phyloP scores from a whole-genome alignment of 2,888 invertebrate species.

The Helobdella robusta region DNA sequence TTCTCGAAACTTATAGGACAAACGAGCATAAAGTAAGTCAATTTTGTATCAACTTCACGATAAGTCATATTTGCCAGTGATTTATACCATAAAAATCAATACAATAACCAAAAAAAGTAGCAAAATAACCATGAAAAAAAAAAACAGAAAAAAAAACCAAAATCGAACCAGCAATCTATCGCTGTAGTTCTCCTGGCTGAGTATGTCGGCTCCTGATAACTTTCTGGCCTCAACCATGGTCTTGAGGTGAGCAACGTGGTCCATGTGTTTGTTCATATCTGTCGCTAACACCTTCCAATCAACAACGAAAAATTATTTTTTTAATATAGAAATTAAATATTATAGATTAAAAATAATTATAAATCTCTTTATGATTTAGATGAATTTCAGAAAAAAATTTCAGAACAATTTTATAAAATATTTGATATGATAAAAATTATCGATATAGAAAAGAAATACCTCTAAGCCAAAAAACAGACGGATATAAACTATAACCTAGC shows the following conservation, averaged over 20 bases:
- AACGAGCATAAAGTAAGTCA: not conserved
- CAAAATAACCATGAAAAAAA: no score
- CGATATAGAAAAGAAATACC: no score
- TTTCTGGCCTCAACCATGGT: slow-evolving; percentile 97
- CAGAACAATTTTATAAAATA: no score
- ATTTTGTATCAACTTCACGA: not conserved
- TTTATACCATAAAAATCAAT: not conserved
- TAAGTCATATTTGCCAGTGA: not conserved
- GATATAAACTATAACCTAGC: no score
- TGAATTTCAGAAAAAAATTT: no score
- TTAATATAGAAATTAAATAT: no score
- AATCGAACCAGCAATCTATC: slow-evolving; percentile 54
- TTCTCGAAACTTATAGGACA: not conserved
- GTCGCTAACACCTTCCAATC: slow-evolving; percentile 92
- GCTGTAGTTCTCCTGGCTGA: slow-evolving; percentile 87
- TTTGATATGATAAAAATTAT: no score
- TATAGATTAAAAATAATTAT: no score
- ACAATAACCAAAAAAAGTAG: not conserved
- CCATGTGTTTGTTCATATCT: slow-evolving; percentile 99
- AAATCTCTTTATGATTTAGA: no score
- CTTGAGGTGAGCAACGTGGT: slow-evolving; percentile 89
- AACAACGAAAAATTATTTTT: no score
- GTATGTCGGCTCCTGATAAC: slow-evolving; percentile 78
- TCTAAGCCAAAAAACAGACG: no score
- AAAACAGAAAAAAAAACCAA: no score